phyloP scores from a whole-genome alignment of 2,113 vertebrate species.

The Cheirogaleus medius region DNA sequence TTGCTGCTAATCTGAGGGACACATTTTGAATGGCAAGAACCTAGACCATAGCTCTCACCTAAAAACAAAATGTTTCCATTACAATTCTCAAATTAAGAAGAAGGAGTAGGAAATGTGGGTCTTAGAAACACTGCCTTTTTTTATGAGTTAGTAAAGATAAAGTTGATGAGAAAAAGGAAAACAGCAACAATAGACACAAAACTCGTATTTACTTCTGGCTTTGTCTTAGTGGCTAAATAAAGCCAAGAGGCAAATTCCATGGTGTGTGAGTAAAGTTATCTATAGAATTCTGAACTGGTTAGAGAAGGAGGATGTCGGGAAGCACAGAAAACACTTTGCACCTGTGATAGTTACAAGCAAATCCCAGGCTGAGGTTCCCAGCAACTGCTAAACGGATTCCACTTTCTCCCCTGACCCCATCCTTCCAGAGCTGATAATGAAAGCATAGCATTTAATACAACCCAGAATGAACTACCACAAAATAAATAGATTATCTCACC shows the following conservation, averaged over 20 bases:
- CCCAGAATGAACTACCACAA: background rate
- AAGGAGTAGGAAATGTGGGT: conserved; percentile 2
- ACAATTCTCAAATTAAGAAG: conserved; percentile 17
- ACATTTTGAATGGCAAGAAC: background rate
- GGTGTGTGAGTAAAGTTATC: conserved; percentile 21
- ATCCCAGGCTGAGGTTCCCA: conserved; percentile 35
- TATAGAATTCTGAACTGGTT: background rate
- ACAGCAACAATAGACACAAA: conserved; percentile 42
- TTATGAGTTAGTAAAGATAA: conserved; percentile 70
- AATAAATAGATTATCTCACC: background rate
- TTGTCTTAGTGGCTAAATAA: background rate
- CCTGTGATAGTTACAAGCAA: background rate
- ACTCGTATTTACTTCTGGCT: background rate
- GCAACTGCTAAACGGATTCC: conserved; percentile 25
- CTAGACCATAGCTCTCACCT: conserved; percentile 5
- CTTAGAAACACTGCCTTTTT: conserved; percentile 1
- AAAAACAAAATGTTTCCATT: conserved; percentile 56
- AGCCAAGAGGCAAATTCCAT: conserved; percentile 36
- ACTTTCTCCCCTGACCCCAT: background rate
- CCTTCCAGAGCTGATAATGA: conserved; percentile 41
- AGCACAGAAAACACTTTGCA: conserved; percentile 7
- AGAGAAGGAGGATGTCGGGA: background rate
- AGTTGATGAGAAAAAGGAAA: conserved; percentile 51
- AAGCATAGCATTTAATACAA: conserved; percentile 28
- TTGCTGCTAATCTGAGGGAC: background rate